phyloP scores from a whole-genome alignment of 2,888 invertebrate genomes.

The Temnothorax ravouxi region DNA sequence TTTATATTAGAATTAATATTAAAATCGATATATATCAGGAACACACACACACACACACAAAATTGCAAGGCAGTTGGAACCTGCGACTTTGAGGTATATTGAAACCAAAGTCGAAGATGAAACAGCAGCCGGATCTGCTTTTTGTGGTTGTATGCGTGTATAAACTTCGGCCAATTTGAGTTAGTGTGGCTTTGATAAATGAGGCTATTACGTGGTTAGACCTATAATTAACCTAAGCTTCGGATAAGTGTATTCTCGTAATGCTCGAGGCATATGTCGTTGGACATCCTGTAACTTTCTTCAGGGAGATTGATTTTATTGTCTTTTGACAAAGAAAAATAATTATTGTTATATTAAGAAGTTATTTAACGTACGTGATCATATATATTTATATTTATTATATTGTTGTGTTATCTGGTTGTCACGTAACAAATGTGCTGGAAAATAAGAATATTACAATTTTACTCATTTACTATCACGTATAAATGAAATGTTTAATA shows the following conservation, averaged over 20 bases:
- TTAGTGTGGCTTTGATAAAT: constrained; percentile 67
- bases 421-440: neutral
- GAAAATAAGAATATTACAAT: neutral
- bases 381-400: neutral
- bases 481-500: neutral
- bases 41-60: neutral
- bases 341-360: neutral
- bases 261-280: constrained; percentile 59
- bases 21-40: neutral
- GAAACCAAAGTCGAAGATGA: constrained; percentile 3
- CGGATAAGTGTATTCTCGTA: constrained; percentile 57
- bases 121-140: constrained; percentile 10
- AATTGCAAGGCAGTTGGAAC: neutral
- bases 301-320: neutral
- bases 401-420: neutral
- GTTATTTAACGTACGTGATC: neutral
- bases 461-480: neutral
- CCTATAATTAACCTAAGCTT: constrained; percentile 63
- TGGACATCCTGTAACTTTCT: constrained; percentile 12
- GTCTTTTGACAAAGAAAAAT: neutral
- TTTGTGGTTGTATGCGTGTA: neutral
- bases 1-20: neutral
- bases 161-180: constrained; percentile 37
- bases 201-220: constrained; percentile 58
- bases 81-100: neutral